Evolutionary conservation across 2,113 vertebrate genomes (phyloP).

Genomic region (Microcebus ravelobensis): DNA sequence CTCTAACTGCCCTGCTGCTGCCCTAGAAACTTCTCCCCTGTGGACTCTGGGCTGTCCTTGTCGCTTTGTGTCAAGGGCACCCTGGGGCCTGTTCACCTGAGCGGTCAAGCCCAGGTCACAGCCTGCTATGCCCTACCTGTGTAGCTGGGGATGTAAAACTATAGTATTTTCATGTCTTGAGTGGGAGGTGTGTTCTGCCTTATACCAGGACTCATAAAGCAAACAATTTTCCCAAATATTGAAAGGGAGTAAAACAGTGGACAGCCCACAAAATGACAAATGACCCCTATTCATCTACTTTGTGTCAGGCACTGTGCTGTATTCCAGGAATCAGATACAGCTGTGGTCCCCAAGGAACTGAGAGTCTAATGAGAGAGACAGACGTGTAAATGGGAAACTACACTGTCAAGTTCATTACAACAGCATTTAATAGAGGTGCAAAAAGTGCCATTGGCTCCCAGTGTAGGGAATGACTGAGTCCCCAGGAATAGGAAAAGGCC

Average conservation of each 20-base stretch:
- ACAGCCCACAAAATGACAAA: not conserved
- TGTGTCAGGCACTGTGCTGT: not conserved
- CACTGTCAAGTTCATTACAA: too few relatives aligned
- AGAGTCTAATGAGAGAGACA: not conserved
- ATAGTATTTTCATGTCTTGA: not conserved
- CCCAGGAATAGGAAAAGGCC: not conserved
- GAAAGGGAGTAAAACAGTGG: not conserved
- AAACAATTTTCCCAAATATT: not conserved
- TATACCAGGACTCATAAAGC: not conserved
- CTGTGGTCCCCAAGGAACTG: not conserved
- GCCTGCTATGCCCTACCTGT: not conserved
- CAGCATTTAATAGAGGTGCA: not conserved
- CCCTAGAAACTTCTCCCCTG: not conserved
- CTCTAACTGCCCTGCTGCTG: not conserved
- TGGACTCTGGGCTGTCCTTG: not conserved
- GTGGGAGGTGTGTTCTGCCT: not conserved
- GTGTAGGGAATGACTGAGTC: not conserved
- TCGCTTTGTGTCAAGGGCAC: not conserved
- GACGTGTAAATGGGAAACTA: not conserved
- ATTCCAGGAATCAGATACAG: not conserved
- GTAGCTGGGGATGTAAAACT: not conserved
- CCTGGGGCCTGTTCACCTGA: not conserved
- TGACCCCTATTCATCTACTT: not conserved
- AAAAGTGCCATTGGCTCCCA: not conserved
- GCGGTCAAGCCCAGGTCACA: not conserved